Percentiles rank a stretch among this genome's conserved stretches.
Conservation (phyloP, 2,888 invertebrate genomes). For the Microplitis deprimator region DNA sequence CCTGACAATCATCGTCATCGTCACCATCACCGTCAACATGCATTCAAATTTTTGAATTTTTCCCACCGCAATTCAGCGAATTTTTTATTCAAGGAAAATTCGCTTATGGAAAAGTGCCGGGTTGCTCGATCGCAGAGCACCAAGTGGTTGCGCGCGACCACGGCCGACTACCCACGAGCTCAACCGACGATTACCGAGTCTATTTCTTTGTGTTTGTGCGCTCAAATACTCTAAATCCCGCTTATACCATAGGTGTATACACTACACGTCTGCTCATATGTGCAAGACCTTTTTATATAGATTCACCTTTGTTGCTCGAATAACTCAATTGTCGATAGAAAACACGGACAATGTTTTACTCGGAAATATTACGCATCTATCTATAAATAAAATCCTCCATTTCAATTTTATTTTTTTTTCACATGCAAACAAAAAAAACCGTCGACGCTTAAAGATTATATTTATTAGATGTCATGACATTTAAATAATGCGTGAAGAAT, state of each 20-base stretch:
- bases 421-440: background rate
- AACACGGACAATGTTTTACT: background rate
- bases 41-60: background rate
- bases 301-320: background rate
- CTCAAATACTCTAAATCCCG: background rate
- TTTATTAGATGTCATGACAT: slow-evolving; percentile 1
- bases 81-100: too few species aligned
- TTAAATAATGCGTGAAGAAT: slow-evolving; percentile 1
- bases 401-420: background rate
- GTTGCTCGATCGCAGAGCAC: slow-evolving; percentile 62
- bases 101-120: slow-evolving; percentile 35
- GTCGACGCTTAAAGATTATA: background rate
- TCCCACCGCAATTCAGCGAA: background rate
- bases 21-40: slow-evolving; percentile 18
- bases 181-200: slow-evolving; percentile 52
- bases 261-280: slow-evolving; percentile 1
- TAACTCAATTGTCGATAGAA: background rate
- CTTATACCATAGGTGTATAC: background rate
- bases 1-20: background rate
- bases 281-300: slow-evolving; percentile 3
- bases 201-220: slow-evolving; percentile 12
- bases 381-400: background rate
- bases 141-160: slow-evolving; percentile 66
- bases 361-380: background rate
- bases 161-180: slow-evolving; percentile 58